Percentiles rank a stretch among this genome's conserved stretches.
Evolutionary conservation across 2,888 invertebrate genomes (phyloP).

Genomic region (Polydrusus pterygomalis): DNA sequence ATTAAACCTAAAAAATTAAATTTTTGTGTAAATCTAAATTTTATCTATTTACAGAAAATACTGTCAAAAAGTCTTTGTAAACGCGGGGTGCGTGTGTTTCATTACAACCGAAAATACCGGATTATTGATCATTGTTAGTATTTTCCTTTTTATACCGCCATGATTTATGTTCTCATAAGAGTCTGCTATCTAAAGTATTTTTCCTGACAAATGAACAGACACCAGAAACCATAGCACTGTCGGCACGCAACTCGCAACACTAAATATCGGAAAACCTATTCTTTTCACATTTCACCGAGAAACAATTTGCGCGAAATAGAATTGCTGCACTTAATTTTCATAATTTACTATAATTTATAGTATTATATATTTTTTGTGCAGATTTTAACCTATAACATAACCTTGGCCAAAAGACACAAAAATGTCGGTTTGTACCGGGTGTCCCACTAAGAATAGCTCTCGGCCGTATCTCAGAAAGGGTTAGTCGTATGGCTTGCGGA

Average conservation of each 20-base stretch:
- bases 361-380: too few species aligned
- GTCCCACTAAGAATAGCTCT: too few species aligned
- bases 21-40: neutral
- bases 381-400: too few species aligned
- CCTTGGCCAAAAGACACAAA: too few species aligned
- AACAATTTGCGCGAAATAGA: constrained; percentile 1
- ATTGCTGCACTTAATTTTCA: constrained; percentile 36
- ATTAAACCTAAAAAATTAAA: neutral
- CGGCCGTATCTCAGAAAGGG: too few species aligned
- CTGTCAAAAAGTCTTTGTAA: constrained; percentile 16
- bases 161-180: constrained; percentile 41
- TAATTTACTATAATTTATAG: neutral
- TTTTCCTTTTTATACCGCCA: constrained; percentile 36
- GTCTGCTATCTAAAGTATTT: constrained; percentile 41
- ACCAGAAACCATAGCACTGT: constrained; percentile 42
- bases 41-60: constrained; percentile 1
- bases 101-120: constrained; percentile 9
- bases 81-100: constrained; percentile 10
- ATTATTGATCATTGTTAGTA: constrained; percentile 31
- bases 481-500: too few species aligned
- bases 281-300: constrained; percentile 13
- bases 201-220: constrained; percentile 53
- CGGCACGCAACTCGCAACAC: constrained; percentile 42
- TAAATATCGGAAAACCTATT: constrained; percentile 29
- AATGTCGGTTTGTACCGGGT: too few species aligned